Evolutionary conservation across 2,113 vertebrate species (phyloP), one percentile per base, ranked within the genome.

Genomic region (Melanostigma gelatinosum): DNA sequence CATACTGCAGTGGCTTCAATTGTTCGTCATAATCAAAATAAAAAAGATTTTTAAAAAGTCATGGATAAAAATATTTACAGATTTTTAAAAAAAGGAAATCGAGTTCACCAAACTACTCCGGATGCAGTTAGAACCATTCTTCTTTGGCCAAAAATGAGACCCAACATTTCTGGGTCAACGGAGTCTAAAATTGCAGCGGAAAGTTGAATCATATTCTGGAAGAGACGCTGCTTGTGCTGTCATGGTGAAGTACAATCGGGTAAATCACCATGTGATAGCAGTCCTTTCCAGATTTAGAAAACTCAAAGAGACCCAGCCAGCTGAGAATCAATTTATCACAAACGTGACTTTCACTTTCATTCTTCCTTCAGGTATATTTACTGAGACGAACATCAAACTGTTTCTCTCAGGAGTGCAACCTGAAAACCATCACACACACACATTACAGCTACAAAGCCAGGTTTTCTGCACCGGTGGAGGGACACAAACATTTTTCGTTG

Each of bases 1-100:
- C 79, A 87, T 82, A 86, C 78, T 84, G 87, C 63, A 70, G 60
- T 66, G 81, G 76, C 68, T 80, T 85, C 22, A 72, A 61, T 42
- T 67, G 24, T 50, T 64, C 18, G 42, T 84, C 44, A 69, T 61
- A 65, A 62, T 76, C n/a, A 44, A 72, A 71, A 48, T 76, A 50
- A 9, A 64, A 64, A 42, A 74, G 61, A 48, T 74, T 20, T 48
- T 46, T 46, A 83, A 85, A 84, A 89, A 91, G 87, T 80, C 70
- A 88, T 88, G 92, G 90, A 91, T 92, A 87, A 20, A 75, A 58
- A 62, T 91, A 89, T 93, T 76, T 90, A 94, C 89, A 93, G 2
- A 63, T 85, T 82, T 50, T 18, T 32, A 32, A 36, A 76, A 90
- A 90, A 92, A 84, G n/a, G 4, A 50, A 72, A 61, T 18, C 15